Base-by-base conservation (phyloP, 2,888 invertebrate species). In the Chelonus formosanus region DNA sequence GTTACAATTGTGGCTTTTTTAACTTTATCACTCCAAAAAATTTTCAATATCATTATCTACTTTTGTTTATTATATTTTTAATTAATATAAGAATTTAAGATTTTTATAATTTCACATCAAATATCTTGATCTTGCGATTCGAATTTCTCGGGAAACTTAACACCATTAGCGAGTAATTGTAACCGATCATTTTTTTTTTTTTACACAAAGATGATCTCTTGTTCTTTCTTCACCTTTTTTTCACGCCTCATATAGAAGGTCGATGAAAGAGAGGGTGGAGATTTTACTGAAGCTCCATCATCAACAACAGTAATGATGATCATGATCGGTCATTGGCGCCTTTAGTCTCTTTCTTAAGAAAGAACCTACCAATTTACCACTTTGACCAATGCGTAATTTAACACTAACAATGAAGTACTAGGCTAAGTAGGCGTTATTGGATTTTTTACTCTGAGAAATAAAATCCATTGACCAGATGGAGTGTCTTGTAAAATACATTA, bases 331-430 rank as follows among this genome's bases (percentile, higher is more conserved):
- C 67, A 67, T 67, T 63, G 60, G 44, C 53, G 53, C 44, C 61
- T 53, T 56, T 47, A 43, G 7, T 59, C 35, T 45, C 40, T 57
- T n/a, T 32, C 36, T 10, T 40, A 44, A 59, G 47, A 52, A 50
- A 53, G 45, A 67, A 52, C 52, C 67, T 57, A 57, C 36, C 52
- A 62, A 67, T 67, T 67, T 67, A 58, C 67, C 62, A 67, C 62
- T 67, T 61, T 61, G 57, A 57, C 34, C 53, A 57, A 45, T 36
- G 50, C 48, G 47, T 58, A 58, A 67, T 58, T 62, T 57, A 66
- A 62, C 57, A 45, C 53, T 34, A 35, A 54, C 47, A 57, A 63
- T 47, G 58, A 62, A 62, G 32, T 45, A 43, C 44, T 40, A 20
- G 32, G 54, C 5, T 3, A 44, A 61, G 67, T 67, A 62, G 67